Evolutionary conservation across 2,888 invertebrate genomes (phyloP).

Genomic region (Drosophila stalkeri): DNA sequence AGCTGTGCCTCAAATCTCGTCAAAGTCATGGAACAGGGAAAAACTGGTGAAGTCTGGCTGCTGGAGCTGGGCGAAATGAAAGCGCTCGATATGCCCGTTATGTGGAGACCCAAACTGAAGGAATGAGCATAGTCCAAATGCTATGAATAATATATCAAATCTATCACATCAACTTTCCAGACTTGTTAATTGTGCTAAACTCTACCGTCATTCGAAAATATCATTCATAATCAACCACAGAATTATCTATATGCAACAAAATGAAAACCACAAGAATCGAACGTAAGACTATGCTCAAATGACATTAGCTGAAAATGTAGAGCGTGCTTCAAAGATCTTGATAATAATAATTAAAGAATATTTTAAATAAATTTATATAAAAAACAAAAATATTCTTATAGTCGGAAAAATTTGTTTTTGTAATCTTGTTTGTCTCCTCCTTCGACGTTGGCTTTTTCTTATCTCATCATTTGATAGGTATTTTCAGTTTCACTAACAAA

Average conservation of each 20-base stretch:
- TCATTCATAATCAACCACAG: conserved; percentile 29
- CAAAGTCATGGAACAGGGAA: conserved; percentile 67
- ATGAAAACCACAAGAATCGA: conserved; percentile 31
- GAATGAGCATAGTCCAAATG: neutral
- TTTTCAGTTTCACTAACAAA: too few species aligned
- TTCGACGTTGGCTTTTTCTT: too few species aligned
- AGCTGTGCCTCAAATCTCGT: conserved; percentile 76
- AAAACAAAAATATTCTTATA: too few species aligned
- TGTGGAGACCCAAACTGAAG: conserved; percentile 62
- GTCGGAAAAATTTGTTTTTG: too few species aligned
- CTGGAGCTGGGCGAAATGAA: conserved; percentile 71
- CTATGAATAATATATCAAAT: neutral
- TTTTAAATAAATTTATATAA: too few species aligned
- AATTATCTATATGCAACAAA: neutral
- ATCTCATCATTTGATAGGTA: too few species aligned
- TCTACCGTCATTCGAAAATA: neutral
- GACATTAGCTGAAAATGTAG: conserved; percentile 12
- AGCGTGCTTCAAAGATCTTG: neutral
- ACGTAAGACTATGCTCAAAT: conserved; percentile 5
- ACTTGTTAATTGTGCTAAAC: conserved; percentile 27
- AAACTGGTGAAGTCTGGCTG: conserved; percentile 78
- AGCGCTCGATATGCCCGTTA: conserved; percentile 61
- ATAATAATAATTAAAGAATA: too few species aligned
- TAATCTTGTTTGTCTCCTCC: too few species aligned
- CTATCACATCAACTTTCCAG: neutral